Base-by-base conservation (phyloP, 1,140 invertebrate species). In the Octopus sinensis region DNA sequence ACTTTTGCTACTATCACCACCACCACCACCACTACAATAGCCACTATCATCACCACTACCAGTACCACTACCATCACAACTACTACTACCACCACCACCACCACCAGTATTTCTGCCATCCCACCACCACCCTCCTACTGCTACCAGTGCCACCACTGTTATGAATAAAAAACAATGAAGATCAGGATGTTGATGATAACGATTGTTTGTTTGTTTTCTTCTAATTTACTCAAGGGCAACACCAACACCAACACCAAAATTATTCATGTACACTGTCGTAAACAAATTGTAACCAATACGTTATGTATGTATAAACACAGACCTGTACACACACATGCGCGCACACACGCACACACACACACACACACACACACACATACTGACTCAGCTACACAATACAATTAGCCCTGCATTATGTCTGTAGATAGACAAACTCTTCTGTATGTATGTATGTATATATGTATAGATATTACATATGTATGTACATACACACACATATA, bases 401-500 rank as follows among this genome's bases (percentile, higher is more conserved):
- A 76, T 12, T 52, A 10, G 10, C 17, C 3, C 6, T 43, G 17
- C 17, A 73, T 62, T 80, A 54, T 81, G 23, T 81, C 17, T 81
- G 54, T 81, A 76, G 79, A 76, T 78, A 54, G 79, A 78, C 79
- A 54, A 79, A 54, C 4, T 52, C 51, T 51, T 23, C 23, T 56
- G 51, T 53, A 30, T 81, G 5, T 81, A 54, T 81, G 30, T 79
- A 56, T 81, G n/a, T 62, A 76, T 73, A 3, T 62, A 62, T 62
- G 17, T 62, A 62, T 62, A 62, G 17, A 12, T 12, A 12, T 12
- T 62, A 62, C 17, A 62, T 62, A 4, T 62, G 17, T 62, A 62
- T 62, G 56, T 9, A 62, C 17, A 62, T 62, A 62, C 17, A 62
- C 17, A 62, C 17, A 62, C 17, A 62, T 1, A 62, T 62, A 62